Conservation (phyloP, 2,797 vertebrate species). For the Prionace glauca region DNA sequence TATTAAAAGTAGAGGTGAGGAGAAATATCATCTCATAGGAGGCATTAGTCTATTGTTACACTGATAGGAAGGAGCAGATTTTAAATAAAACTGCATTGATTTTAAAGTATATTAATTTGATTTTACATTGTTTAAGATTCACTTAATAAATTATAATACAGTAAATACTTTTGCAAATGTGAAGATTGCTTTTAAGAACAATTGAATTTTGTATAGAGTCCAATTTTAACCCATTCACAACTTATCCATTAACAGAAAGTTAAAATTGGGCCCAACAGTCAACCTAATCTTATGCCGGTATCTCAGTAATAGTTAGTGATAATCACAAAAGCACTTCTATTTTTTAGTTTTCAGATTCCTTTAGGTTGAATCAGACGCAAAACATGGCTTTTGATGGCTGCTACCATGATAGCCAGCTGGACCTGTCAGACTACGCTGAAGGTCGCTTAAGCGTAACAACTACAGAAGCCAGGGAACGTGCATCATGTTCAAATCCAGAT, state of each 20-base stretch:
- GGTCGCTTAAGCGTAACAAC: conserved; percentile 18
- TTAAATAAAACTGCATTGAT: background rate
- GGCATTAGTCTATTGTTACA: background rate
- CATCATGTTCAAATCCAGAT: conserved; percentile 51
- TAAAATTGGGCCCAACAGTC: background rate
- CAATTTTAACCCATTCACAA: background rate
- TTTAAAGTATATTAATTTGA: background rate
- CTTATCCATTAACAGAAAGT: background rate
- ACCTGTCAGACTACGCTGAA: conserved; percentile 60
- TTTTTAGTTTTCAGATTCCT: conserved; percentile 62
- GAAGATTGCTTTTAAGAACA: background rate
- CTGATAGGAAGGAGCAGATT: background rate
- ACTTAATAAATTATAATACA: background rate
- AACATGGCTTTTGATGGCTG: conserved; percentile 82
- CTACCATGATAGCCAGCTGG: conserved; percentile 71
- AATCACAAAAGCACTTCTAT: conserved; percentile 3
- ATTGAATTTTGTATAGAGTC: background rate
- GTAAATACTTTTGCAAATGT: background rate
- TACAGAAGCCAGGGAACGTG: conserved; percentile 16
- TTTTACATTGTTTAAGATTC: background rate
- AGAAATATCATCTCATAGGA: background rate
- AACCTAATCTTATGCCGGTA: background rate
- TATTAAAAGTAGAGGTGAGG: background rate
- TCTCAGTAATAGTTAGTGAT: background rate
- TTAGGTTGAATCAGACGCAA: conserved; percentile 64